Evolutionary conservation across 2,888 invertebrate genomes (phyloP).

Genomic region (Eristalis pertinax): DNA sequence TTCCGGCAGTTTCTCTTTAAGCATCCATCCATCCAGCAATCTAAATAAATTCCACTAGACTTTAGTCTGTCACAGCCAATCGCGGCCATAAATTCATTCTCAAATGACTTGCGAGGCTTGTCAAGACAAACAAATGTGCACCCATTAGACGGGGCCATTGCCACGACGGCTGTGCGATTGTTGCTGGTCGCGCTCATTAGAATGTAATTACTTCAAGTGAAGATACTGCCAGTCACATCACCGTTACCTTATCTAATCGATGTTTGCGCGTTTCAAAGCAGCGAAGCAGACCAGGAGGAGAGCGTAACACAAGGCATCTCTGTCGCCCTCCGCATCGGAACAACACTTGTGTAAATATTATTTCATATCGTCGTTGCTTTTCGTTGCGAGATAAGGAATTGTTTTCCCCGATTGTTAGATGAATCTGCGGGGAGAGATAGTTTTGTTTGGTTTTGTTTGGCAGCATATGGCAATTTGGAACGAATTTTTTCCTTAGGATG

Average conservation of each 20-base stretch:
- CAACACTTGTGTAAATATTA: constrained; percentile 21
- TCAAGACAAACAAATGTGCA: constrained; percentile 5
- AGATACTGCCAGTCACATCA: background rate
- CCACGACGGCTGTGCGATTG: background rate
- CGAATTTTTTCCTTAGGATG: no score
- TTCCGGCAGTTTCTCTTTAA: background rate
- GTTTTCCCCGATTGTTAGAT: background rate
- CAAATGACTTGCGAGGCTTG: background rate
- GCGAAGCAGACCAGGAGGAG: background rate
- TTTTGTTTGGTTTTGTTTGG: background rate
- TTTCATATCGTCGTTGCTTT: background rate
- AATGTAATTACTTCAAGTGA: background rate
- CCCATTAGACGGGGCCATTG: background rate
- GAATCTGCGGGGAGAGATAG: background rate
- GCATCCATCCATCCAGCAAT: background rate
- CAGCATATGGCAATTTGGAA: background rate
- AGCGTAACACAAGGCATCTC: background rate
- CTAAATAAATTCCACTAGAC: background rate
- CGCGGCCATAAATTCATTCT: constrained; percentile 1
- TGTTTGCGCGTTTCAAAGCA: constrained; percentile 7
- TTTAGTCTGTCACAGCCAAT: background rate
- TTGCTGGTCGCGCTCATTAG: background rate
- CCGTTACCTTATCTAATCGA: constrained; percentile 20
- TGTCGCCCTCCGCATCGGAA: background rate
- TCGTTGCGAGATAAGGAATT: background rate